phyloP scores from a whole-genome alignment of 2,113 vertebrate genomes.

The Neogale vison region DNA sequence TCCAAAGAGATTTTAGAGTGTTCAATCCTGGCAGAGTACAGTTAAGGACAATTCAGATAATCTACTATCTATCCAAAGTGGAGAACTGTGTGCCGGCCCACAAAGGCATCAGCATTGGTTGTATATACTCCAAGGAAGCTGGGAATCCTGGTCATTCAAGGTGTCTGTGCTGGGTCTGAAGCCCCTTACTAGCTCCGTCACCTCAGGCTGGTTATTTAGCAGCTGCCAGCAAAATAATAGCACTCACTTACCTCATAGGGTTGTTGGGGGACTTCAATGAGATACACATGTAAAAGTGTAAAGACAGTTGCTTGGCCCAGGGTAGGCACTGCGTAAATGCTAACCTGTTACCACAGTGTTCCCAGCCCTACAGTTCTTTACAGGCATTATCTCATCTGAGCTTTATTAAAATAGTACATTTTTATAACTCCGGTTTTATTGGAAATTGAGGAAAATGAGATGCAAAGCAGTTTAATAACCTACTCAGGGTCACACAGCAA shows the following conservation, averaged over 20 bases:
- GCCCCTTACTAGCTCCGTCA: not conserved
- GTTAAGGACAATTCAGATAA: not conserved
- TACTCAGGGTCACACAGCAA: not conserved
- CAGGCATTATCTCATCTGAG: not conserved
- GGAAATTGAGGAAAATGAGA: constrained; percentile 42
- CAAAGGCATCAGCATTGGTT: no score
- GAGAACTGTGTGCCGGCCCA: not conserved
- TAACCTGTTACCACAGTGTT: not conserved
- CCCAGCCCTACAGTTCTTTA: not conserved
- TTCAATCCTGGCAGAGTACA: not conserved
- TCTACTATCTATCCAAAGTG: not conserved
- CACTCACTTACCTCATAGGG: not conserved
- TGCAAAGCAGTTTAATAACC: not conserved
- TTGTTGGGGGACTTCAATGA: not conserved
- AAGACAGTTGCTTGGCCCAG: not conserved
- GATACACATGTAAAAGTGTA: not conserved
- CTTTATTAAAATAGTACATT: not conserved
- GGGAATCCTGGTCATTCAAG: not conserved
- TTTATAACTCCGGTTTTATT: not conserved
- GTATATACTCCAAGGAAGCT: not conserved
- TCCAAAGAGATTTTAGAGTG: not conserved
- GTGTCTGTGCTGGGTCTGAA: not conserved
- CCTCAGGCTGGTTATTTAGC: not conserved
- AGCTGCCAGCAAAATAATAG: not conserved
- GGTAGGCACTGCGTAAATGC: not conserved